Evolutionary conservation across 92 coral and sea anemone genomes (phyloP), one percentile per base, ranked within the genome.

Genomic region (Paramuricea clavata): DNA sequence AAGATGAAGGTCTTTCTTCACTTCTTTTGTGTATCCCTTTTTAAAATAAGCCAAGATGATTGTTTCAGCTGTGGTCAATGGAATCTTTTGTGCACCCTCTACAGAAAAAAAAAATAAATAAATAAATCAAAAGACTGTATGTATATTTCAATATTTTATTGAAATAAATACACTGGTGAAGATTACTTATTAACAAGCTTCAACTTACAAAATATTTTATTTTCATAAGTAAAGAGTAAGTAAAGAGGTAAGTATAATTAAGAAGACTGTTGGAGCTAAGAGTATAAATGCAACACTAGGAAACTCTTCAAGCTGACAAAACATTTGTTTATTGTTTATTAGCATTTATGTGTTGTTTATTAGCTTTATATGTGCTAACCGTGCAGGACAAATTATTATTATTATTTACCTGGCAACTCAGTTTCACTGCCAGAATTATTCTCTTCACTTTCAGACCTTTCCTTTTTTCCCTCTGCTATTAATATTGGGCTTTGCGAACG

Each of bases 31-130:
- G 73, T 85, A 87, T 8, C 90, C 90, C 50, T 84, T 93, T 33
- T 93, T 81, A 36, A 93, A 90, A 71, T 79, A 93, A 5, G 52
- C 74, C 47, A 93, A 43, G 33, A 93, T 49, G 41, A 85, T 90
- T 22, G 93, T 93, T 72, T 93, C 89, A 28, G 95, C 95, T n/a
- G 93, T 92, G 22, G 89, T 34, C 32, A 92, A 75, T 41, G 95
- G 93, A n/a, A 89, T 87, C n/a, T 79, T 57, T 35, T 77, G 69
- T 41, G 87, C 92, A 74, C 87, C 84, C 32, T 77, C 94, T 89
- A 83, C 71, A 91, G 78, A 74, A 21, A 54, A 21, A 19, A 54
- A 54, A 21, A 1, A 6, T 1, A 47, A 36, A 36, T 2, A 2
- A 2, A 36, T 36, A 8, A 2, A 2, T 2, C 8, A 3, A 8